These are phyloP conservation scores for Denticeps clupeoides DNA, from an alignment of 2,797 vertebrate genomes.

Conservation along the genomic window DNA sequence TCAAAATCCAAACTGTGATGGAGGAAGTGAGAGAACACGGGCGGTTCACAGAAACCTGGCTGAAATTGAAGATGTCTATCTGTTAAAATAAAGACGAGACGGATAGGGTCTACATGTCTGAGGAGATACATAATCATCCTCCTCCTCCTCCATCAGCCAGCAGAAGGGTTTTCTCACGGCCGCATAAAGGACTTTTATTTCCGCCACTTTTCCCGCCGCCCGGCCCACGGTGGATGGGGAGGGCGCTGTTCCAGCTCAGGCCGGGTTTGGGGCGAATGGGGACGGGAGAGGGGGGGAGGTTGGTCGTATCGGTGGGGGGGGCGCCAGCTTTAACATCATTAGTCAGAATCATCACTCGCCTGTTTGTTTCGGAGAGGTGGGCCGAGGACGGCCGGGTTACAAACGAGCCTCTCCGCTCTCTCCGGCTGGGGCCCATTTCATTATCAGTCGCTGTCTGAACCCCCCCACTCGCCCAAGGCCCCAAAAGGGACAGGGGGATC, in stretches of 20 bases:
- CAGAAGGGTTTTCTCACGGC: slow-evolving; percentile 31
- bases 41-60: too few relatives aligned
- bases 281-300: background rate
- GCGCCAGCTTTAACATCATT: slow-evolving; percentile 72
- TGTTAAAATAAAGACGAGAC: slow-evolving; percentile 47
- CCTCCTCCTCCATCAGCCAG: slow-evolving; percentile 31
- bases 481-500: slow-evolving; percentile 80
- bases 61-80: slow-evolving; percentile 55
- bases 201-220: slow-evolving; percentile 43
- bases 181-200: slow-evolving; percentile 46
- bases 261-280: slow-evolving; percentile 8
- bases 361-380: slow-evolving; percentile 79
- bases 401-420: slow-evolving; percentile 75
- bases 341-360: slow-evolving; percentile 89
- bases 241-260: too few relatives aligned
- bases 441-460: slow-evolving; percentile 49
- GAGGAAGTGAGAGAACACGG: too few relatives aligned
- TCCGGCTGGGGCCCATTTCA: slow-evolving; percentile 60
- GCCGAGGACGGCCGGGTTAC: slow-evolving; percentile 79
- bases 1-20: too few relatives aligned
- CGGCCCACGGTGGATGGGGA: too few relatives aligned
- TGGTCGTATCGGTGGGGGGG: slow-evolving; percentile 49
- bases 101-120: slow-evolving; percentile 43
- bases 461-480: slow-evolving; percentile 51
- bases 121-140: slow-evolving; percentile 47